Evolutionary conservation across 2,888 invertebrate genomes (phyloP).

Genomic region (Scaptomyza flava): DNA sequence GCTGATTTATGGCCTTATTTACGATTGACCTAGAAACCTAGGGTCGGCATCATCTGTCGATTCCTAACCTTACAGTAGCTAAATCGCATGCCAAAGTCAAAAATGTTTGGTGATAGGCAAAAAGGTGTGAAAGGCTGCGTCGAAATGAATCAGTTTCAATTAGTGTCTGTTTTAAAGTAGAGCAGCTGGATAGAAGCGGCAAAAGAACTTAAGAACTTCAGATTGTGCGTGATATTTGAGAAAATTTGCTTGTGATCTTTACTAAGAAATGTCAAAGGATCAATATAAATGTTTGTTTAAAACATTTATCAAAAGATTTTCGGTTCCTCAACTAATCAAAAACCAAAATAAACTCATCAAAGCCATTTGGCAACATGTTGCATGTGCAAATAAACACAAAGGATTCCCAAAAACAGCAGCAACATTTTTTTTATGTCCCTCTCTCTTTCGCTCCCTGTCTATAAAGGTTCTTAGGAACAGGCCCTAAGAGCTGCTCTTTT

Average conservation of each 20-base stretch:
- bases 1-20: constrained; percentile 73
- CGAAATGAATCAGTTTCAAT: constrained; percentile 29
- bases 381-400: constrained; percentile 2
- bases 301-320: background rate
- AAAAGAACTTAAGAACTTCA: background rate
- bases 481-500: constrained; percentile 14
- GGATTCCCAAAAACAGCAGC: constrained; percentile 8
- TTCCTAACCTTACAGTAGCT: constrained; percentile 57
- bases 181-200: constrained; percentile 13
- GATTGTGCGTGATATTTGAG: background rate
- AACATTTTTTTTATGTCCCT: constrained; percentile 2
- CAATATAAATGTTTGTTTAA: too few species aligned
- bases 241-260: background rate
- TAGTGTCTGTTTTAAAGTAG: constrained; percentile 30
- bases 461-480: background rate
- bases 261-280: too few species aligned
- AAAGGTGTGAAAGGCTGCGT: constrained; percentile 70
- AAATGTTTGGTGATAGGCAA: constrained; percentile 63
- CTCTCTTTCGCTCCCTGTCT: background rate
- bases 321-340: background rate
- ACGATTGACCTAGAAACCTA: constrained; percentile 42
- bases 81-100: constrained; percentile 13
- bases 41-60: constrained; percentile 6
- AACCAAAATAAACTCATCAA: background rate
- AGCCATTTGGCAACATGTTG: constrained; percentile 28